Evolutionary conservation across 2,113 vertebrate species (phyloP), one percentile per base, ranked within the genome.

Genomic region (Onychorhynchus coronatus): DNA sequence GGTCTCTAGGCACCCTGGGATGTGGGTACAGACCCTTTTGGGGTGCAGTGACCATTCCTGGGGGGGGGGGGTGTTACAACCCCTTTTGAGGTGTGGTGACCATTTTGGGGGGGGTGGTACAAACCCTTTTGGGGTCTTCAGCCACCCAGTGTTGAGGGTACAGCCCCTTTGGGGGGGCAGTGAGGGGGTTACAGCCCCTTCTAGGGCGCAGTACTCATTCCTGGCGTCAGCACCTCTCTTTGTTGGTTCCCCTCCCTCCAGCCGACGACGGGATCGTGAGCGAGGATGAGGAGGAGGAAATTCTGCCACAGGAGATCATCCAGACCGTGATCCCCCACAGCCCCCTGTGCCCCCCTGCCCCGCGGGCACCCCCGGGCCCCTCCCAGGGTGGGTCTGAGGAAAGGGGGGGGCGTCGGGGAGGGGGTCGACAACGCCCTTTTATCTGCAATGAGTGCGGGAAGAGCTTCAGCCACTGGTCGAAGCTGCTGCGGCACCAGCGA

Each of bases 401-500:
- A 25, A 8, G 42, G 11, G 24, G 62, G 2, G 16, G 82, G 8
- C 61, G 39, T 17, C 75, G 56, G 25, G 76, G 30, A 0, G 84
- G 95, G 49, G 24, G 53, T 8, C 93, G 91, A 6, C 96, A 95
- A 31, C 93, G 96, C 2, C 97, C 98, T 7, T 98, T 98, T 50
- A 98, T 98, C 87, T 98, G 97, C 85, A 98, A 97, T 24, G 98
- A 98, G 70, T 98, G 97, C 6, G 97, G 98, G 50, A 98, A 98
- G 84, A 98, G 97, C 94, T 98, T 98, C 94, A 98, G 98, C 96
- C 98, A 98, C 82, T 98, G 98, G 98, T 98, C 98, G 2, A 98
- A 98, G 95, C 97, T 98, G 83, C 97, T 98, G 96, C 97, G 98
- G 72, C 98, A 98, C 97, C 98, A 98, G 95, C 96, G 98, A 96